Evolutionary conservation across 2,888 invertebrate genomes (phyloP), one percentile per base, ranked within the genome.

Genomic region (Erebia ligea): DNA sequence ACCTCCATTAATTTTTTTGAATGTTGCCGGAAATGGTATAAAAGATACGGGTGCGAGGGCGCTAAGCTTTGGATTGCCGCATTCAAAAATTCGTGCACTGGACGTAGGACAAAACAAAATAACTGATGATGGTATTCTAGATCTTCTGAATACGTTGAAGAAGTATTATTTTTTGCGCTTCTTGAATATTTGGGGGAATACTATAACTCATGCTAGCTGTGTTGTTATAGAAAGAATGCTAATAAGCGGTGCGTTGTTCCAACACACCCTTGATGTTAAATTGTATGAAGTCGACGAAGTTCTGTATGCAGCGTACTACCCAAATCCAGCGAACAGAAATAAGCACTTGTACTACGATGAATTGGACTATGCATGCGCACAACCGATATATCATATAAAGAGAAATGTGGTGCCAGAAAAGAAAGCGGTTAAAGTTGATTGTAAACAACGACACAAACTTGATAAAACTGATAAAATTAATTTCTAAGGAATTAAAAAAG

Each of bases 81-180:
- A 84, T 78, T 95, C 95, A 0, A 94, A 91, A 86, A 81, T 96
- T 10, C 83, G 94, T 58, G 90, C 94, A 0, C 81, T 96, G 25
- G 95, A 96, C 75, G 84, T 96, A 4, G 90, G 94, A 0, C 78
- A 93, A 58, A 96, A 96, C 76, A 89, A 88, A 78, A 87, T 96
- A 61, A 89, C 86, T 1, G 94, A 95, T 73, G 74, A 73, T 40
- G 95, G 95, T 13, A 79, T 95, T 45, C 76, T 94, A 1, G 91
- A 94, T 72, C 77, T 96, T 59, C 83, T 95, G 58, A 91, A 94
- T 74, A 90, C 94, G 0, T 75, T 95, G 1, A 95, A 95, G 77
- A 95, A 95, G 78, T 88, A 89, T 10, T 85, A 78, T 61, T 86
- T 79, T 75, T 70, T 92, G 54, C 79, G 90, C 48, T 91, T 90